phyloP scores from a whole-genome alignment of 1,140 invertebrate genomes.

The Epicauta chinensis region DNA sequence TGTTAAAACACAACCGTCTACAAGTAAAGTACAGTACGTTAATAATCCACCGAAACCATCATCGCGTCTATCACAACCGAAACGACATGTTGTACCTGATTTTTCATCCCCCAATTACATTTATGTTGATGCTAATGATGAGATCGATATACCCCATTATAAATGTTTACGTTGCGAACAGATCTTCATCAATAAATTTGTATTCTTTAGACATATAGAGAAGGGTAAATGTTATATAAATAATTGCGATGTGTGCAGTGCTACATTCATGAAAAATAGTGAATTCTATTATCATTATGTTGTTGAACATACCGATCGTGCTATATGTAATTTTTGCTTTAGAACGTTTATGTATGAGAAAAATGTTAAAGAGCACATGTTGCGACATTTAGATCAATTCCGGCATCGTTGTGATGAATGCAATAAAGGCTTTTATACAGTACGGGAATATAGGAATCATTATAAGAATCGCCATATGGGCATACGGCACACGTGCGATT shows the following conservation, averaged over 20 bases:
- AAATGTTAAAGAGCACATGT: constrained; percentile 41
- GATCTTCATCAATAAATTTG: constrained; percentile 40
- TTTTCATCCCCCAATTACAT: constrained; percentile 37
- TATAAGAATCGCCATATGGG: constrained; percentile 43
- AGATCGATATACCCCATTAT: constrained; percentile 35
- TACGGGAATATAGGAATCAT: constrained; percentile 42
- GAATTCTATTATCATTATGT: constrained; percentile 36
- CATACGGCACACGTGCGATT: constrained; percentile 45
- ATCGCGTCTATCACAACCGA: constrained; percentile 21
- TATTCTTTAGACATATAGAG: constrained; percentile 39
- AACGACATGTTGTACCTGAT: constrained; percentile 36
- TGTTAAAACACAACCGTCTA: constrained; percentile 7
- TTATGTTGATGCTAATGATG: constrained; percentile 31
- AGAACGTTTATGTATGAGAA: constrained; percentile 43
- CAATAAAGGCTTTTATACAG: constrained; percentile 41
- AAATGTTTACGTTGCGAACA: constrained; percentile 40
- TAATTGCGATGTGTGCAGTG: constrained; percentile 34
- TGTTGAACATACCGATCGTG: constrained; percentile 34
- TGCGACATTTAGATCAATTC: constrained; percentile 41
- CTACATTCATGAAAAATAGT: constrained; percentile 31
- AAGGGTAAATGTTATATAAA: constrained; percentile 42
- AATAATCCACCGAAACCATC: constrained; percentile 4
- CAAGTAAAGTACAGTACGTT: constrained; percentile 13
- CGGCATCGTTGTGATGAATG: constrained; percentile 40
- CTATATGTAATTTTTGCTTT: constrained; percentile 41